A percentile compares a stretch with the other conserved stretches of the same genome.
These are phyloP conservation scores for Loriculus beryllinus DNA, from an alignment of 2,797 vertebrate genomes.

Conservation along the genomic window DNA sequence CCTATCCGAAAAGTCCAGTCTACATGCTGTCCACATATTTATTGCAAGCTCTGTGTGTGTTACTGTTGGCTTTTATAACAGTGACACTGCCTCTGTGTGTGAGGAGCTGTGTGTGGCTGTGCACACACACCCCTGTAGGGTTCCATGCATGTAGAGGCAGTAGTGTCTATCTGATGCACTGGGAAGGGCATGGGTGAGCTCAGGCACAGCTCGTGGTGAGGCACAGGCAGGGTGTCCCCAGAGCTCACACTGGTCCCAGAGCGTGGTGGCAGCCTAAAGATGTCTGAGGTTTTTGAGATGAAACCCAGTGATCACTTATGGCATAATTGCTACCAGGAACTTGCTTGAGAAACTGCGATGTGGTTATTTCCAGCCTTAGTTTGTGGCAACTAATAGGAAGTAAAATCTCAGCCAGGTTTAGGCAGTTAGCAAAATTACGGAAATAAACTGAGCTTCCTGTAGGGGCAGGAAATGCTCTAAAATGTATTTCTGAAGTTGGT, in stretches of 20 bases:
- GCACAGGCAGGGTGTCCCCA: not conserved
- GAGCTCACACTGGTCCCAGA: not conserved
- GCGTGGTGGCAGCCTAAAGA: not conserved
- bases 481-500: not conserved
- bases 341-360: not conserved
- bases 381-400: not conserved
- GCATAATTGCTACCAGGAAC: not conserved
- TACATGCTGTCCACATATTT: not conserved
- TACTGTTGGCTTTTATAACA: not conserved
- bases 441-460: not conserved
- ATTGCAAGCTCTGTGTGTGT: not conserved
- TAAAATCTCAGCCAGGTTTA: not conserved
- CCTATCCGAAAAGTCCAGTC: not conserved
- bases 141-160: rapidly evolving
- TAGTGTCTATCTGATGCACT: rapidly evolving
- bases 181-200: not conserved
- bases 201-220: rapidly evolving
- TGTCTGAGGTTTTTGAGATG: not conserved
- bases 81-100: rapidly evolving
- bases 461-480: not conserved
- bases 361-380: not conserved
- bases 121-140: rapidly evolving
- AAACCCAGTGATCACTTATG: rapidly evolving
- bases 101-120: not conserved
- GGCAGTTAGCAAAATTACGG: not conserved